Evolutionary conservation across 30 jellyfish, hydroid and myxozoan species (phyloP), one percentile per base, ranked within the genome.

Genomic region (Turritopsis dohrnii): DNA sequence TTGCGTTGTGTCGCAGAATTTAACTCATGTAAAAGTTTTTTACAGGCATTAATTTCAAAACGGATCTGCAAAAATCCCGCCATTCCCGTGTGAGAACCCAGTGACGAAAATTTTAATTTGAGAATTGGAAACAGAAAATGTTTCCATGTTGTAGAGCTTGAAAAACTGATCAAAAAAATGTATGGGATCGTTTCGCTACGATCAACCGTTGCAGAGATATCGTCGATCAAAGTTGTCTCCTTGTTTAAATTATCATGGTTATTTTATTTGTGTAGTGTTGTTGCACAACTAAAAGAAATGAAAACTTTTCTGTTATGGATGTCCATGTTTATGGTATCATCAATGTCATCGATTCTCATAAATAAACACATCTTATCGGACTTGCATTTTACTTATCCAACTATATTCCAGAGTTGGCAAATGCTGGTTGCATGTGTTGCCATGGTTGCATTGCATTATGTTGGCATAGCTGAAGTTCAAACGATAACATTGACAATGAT

Each of bases 391-490:
- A 84, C 96, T 25, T 89, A 89, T 74, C 96, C 96, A 52, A 84
- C 96, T 3, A 87, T 89, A 52, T 89, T 79, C 79, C 96, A 89
- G 81, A 89, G 96, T 73, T 89, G 96, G 96, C 96, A 89, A 76
- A 84, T 85, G 90, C 79, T 81, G 28, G 81, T 89, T 20, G 85
- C 84, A 26, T 52, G 69, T 25, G 30, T 66, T 28, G 9, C 74
- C 24, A 22, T 89, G 66, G 21, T 81, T 41, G n/a, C 84, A 8
- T 25, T 72, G 1, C 84, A 83, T 41, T 21, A 60, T 19, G 22
- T 25, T 27, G 85, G 71, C 1, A 28, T 30, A 19, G 18, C 71
- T 0, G 71, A 25, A 77, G 53, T 77, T 16, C 66, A n/a, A 60
- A 28, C 72, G 27, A 26, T 52, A 77, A 29, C 81, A 31, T 73